Percentiles rank a stretch among this genome's conserved stretches.
Evolutionary conservation across 2,797 vertebrate genomes (phyloP).

Genomic region (Calcarius lapponicus): DNA sequence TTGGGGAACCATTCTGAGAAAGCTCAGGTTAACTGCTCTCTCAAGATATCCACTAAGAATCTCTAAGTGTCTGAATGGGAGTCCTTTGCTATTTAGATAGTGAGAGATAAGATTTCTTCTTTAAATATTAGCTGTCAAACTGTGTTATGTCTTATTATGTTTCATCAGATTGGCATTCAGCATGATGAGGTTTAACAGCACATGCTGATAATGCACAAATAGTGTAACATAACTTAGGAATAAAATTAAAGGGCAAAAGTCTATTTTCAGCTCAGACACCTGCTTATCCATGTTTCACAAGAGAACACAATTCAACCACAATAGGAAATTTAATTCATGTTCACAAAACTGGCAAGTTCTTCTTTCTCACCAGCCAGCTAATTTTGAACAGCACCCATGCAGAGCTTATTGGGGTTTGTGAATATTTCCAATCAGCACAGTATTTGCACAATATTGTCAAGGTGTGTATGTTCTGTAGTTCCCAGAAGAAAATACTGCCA

Average conservation of each 20-base stretch:
- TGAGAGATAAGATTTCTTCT: constrained; percentile 46
- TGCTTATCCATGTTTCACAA: constrained; percentile 24
- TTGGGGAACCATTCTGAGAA: background rate
- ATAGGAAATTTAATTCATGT: constrained; percentile 16
- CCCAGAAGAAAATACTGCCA: constrained; percentile 28
- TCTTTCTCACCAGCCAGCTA: background rate
- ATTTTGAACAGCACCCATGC: background rate
- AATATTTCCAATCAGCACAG: background rate
- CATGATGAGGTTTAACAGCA: constrained; percentile 43
- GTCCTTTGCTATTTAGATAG: constrained; percentile 49
- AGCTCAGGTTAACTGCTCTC: constrained; percentile 23
- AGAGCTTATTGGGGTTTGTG: background rate
- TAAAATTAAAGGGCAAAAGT: constrained; percentile 35
- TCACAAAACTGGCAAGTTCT: background rate
- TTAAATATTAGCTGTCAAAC: constrained; percentile 55
- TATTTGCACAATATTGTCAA: constrained; percentile 6
- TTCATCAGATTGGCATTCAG: constrained; percentile 53
- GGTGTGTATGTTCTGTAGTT: background rate
- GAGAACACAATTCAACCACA: constrained; percentile 31
- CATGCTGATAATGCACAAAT: constrained; percentile 19
- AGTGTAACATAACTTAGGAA: constrained; percentile 42
- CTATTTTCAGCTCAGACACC: constrained; percentile 37
- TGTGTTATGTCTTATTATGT: constrained; percentile 52
- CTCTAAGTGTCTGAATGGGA: constrained; percentile 19
- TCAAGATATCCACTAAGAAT: constrained; percentile 32